Conservation (phyloP, 2,797 vertebrate species). For the Sebastes jordani region DNA sequence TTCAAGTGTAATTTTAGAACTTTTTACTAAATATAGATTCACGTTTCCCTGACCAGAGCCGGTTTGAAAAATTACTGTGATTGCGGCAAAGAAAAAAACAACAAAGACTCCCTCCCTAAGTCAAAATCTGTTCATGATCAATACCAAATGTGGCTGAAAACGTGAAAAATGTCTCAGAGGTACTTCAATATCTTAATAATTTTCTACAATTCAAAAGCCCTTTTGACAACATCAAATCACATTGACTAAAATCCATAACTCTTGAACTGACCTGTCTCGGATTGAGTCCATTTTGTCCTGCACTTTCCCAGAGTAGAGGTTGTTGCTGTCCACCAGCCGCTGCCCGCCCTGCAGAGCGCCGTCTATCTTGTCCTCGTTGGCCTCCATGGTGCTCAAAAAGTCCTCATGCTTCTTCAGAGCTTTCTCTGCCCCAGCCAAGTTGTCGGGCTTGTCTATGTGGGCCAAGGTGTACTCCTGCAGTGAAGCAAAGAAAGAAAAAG, state of each 20-base stretch:
- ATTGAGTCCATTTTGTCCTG: slow-evolving; percentile 88
- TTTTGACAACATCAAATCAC: not conserved
- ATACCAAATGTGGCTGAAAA: not conserved
- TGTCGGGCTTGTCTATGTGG: slow-evolving; percentile 88
- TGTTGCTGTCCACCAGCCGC: slow-evolving; percentile 86
- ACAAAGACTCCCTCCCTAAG: not conserved
- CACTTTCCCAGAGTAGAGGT: slow-evolving; percentile 89
- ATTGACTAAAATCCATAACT: not conserved
- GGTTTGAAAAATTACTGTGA: not conserved
- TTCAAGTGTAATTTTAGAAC: not conserved
- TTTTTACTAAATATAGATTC: not conserved
- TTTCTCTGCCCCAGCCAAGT: slow-evolving; percentile 87
- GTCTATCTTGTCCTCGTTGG: slow-evolving; percentile 90
- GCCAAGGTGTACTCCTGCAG: slow-evolving; percentile 92
- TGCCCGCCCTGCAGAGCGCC: slow-evolving; percentile 83
- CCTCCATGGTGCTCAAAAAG: slow-evolving; percentile 88
- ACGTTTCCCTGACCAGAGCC: not conserved
- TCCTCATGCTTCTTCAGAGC: slow-evolving; percentile 93
- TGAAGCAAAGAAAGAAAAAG: not conserved
- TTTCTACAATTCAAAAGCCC: not conserved
- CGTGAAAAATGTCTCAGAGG: not conserved
- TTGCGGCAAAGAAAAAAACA: not conserved
- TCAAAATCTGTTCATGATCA: not conserved
- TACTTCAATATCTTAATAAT: not conserved
- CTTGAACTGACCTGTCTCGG: slow-evolving; percentile 83